Evolutionary conservation across 2,113 vertebrate species (phyloP), one percentile per base, ranked within the genome.

Genomic region (Leptosomus discolor): DNA sequence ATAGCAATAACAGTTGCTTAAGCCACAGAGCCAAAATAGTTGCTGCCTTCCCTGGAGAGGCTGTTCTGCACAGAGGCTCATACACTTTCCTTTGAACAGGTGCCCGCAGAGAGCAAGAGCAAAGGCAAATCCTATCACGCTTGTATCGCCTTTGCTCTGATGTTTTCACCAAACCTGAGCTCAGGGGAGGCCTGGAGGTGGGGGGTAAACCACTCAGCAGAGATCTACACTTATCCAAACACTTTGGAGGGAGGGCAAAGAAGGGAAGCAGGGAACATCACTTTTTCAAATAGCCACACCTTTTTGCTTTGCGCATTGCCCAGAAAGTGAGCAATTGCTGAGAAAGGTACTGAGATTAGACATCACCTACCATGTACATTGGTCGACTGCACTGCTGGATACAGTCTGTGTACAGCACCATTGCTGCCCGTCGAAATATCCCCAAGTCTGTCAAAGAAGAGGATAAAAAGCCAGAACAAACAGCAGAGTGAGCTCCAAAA

Each of bases 301-400:
- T 69, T 41, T 20, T 76, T 29, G 7, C 9, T 50, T 57, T 87
- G 39, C 56, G 57, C 26, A 12, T 3, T 53, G 29, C 68, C 76
- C 65, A 12, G 37, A 14, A 68, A 64, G 30, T 3, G 45, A 87
- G 65, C 32, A 32, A 48, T 0, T 56, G 37, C 43, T 56, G 30
- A 77, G 19, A n/a, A 20, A 54, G 29, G 12, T 16, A 18, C 76
- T 34, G 26, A 70, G 60, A 24, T 54, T 50, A 64, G 23, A 22
- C 54, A 3, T 19, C 81, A 93, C 98, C 6, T 97, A 98, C 98
- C 98, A 98, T 98, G 68, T 99, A 98, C 95, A 98, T 98, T 8
- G 98, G 98, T 39, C 98, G 96, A 80, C 98, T 98, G 87, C 98
- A 98, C 89, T 98, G 98, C 92, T 98, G 98, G 91, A 98, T 88